Conservation (phyloP, 2,797 vertebrate genomes). For the Myripristis jacobus region DNA sequence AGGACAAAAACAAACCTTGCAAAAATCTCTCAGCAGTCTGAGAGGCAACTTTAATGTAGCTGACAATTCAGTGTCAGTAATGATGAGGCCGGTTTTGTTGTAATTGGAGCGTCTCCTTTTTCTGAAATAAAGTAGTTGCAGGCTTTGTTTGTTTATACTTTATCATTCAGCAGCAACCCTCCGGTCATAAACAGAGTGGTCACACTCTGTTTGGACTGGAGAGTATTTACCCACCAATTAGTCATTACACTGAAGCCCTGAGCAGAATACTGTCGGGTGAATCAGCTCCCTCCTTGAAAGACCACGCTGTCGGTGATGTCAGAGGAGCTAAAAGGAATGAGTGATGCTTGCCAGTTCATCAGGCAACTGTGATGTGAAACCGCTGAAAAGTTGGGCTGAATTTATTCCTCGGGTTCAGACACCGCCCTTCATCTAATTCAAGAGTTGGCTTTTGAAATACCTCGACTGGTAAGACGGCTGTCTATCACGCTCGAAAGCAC, state of each 20-base stretch:
- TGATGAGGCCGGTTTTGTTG: background rate
- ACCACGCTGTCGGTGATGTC: background rate
- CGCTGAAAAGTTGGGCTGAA: conserved; percentile 17
- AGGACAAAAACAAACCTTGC: background rate
- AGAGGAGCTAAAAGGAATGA: background rate
- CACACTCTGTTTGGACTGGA: background rate
- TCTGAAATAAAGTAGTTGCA: background rate
- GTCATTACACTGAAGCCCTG: background rate
- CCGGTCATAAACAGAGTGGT: background rate
- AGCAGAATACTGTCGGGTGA: background rate
- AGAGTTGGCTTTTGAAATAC: conserved; percentile 17
- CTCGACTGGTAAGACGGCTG: background rate
- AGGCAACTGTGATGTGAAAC: background rate
- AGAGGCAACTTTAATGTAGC: conserved; percentile 9
- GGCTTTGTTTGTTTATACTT: background rate
- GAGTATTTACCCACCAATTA: conserved; percentile 14
- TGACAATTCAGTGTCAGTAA: conserved; percentile 3
- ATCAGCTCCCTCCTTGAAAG: conserved; percentile 5
- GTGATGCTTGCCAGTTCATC: background rate
- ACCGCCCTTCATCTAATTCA: conserved; percentile 2
- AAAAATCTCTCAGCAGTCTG: background rate
- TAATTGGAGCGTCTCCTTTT: background rate
- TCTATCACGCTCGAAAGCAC: conserved; percentile 19
- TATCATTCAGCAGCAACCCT: background rate
- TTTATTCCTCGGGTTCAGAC: conserved; percentile 9